A percentile compares a stretch with the other conserved stretches of the same genome.
Conservation (phyloP, 1,140 invertebrate genomes). For the Aphelenchoides avenae region DNA sequence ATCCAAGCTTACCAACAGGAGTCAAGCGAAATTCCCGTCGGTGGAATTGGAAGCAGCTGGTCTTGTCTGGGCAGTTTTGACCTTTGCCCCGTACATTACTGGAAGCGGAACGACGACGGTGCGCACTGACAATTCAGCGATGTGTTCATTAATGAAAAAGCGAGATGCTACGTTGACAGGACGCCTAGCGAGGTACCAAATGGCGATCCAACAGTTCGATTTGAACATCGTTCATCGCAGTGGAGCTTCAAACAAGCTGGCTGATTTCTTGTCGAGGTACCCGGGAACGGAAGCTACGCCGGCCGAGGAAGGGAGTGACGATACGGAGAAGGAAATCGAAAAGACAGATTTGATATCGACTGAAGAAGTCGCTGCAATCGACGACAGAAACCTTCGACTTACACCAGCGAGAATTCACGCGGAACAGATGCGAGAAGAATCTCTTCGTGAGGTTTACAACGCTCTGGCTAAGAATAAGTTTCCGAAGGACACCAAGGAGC, state of each 20-base stretch:
- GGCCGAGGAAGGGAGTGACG: too few relatives aligned
- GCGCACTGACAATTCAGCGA: conserved; percentile 18
- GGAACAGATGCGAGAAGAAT: background rate
- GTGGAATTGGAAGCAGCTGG: conserved; percentile 30
- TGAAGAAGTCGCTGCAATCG: background rate
- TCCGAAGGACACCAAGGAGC: background rate
- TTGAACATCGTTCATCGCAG: conserved; percentile 14
- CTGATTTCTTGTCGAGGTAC: conserved; percentile 21
- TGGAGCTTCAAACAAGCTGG: conserved; percentile 9
- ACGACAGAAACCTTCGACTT: background rate
- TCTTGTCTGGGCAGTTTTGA: conserved; percentile 4
- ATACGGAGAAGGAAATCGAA: too few relatives aligned
- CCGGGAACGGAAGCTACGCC: too few relatives aligned
- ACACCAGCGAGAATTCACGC: conserved; percentile 6
- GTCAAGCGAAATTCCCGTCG: conserved; percentile 12
- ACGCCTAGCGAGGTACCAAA: conserved; percentile 18
- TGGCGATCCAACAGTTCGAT: conserved; percentile 11
- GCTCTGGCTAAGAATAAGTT: background rate
- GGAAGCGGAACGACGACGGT: conserved; percentile 22
- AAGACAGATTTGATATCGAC: too few relatives aligned
- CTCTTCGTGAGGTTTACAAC: too few relatives aligned
- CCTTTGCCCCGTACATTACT: conserved; percentile 17
- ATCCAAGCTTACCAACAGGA: conserved; percentile 9
- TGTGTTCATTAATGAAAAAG: conserved; percentile 15
- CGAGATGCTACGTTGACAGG: conserved; percentile 18